These are phyloP conservation scores for Lottia scabra DNA, from an alignment of 2,888 invertebrate species.

Conservation along the genomic window DNA sequence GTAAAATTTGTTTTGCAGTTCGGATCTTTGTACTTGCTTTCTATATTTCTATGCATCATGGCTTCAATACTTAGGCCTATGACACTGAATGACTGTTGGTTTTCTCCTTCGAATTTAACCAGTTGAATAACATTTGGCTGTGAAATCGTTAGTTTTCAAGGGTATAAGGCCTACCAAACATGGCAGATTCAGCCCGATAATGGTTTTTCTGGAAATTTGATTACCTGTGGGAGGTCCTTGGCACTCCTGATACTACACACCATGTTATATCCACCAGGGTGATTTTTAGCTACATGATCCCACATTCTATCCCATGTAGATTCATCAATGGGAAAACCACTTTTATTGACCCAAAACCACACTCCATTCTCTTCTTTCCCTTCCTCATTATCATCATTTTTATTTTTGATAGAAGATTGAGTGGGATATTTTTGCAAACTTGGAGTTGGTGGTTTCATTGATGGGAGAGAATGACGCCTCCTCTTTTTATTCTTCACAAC, in stretches of 20 bases:
- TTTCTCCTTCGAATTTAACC: no score
- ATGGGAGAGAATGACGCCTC: neutral
- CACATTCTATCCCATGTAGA: constrained; percentile 68
- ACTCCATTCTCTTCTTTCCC: constrained; percentile 62
- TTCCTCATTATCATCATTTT: constrained; percentile 37
- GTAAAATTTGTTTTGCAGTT: no score
- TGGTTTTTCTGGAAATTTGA: neutral
- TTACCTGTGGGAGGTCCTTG: constrained; percentile 50
- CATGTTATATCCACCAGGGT: constrained; percentile 59
- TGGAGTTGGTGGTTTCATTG: neutral
- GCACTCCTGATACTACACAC: constrained; percentile 46
- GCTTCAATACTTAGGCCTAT: no score
- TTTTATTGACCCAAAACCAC: constrained; percentile 67
- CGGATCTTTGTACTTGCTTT: no score
- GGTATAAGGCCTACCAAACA: no score
- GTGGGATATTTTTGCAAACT: neutral
- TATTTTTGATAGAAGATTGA: neutral
- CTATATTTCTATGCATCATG: no score
- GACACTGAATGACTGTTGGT: no score
- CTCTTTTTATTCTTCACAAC: constrained; percentile 1
- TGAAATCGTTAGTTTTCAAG: no score
- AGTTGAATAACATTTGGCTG: no score
- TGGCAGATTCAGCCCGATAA: no score
- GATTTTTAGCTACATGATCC: constrained; percentile 63
- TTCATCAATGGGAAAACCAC: constrained; percentile 67